phyloP scores from a whole-genome alignment of 1,140 invertebrate genomes.

The Pseudachorutes palmiensis region DNA sequence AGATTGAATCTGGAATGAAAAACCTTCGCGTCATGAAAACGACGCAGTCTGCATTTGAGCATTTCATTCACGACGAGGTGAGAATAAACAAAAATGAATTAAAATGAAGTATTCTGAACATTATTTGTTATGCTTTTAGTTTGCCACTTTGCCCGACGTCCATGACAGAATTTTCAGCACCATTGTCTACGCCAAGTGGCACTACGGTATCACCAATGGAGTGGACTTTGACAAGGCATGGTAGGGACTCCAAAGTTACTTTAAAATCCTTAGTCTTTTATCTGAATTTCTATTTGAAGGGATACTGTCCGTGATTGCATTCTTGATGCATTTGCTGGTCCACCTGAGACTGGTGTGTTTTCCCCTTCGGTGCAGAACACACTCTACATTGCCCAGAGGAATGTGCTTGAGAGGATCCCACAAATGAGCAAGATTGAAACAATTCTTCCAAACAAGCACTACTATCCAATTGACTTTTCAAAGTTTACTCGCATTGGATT shows the following conservation, averaged over 20 bases:
- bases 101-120: too few relatives aligned
- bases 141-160: conserved; percentile 59
- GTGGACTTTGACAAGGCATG: conserved; percentile 59
- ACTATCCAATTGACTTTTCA: conserved; percentile 60
- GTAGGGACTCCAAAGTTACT: conserved; percentile 39
- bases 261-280: background rate
- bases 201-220: conserved; percentile 53
- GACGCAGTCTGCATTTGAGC: conserved; percentile 65
- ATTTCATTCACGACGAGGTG: conserved; percentile 68
- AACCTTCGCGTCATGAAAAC: conserved; percentile 63
- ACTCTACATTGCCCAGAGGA: conserved; percentile 58
- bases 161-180: conserved; percentile 66
- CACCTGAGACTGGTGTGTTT: conserved; percentile 43
- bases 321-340: conserved; percentile 61
- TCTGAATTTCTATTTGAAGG: conserved; percentile 36
- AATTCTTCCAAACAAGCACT: conserved; percentile 70
- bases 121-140: too few relatives aligned
- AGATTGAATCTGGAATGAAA: conserved; percentile 55
- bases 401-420: conserved; percentile 54
- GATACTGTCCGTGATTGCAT: conserved; percentile 58
- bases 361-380: conserved; percentile 70
- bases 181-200: conserved; percentile 60
- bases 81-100: too few relatives aligned
- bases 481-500: conserved; percentile 55
- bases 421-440: conserved; percentile 60